phyloP scores from a whole-genome alignment of 2,888 invertebrate genomes.

The Oligia strigilis region DNA sequence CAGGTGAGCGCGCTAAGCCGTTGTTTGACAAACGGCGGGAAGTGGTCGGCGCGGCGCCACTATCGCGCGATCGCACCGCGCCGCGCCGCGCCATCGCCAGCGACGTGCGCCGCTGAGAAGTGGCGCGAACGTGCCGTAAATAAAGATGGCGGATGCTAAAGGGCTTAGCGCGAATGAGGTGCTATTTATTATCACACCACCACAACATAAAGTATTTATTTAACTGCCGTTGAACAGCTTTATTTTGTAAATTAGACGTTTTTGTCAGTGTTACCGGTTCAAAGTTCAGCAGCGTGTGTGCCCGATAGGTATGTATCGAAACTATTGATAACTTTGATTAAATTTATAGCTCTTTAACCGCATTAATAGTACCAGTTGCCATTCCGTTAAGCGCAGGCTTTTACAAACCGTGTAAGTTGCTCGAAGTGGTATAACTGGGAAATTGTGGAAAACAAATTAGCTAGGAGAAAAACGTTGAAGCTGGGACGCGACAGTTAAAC shows the following conservation, averaged over 20 bases:
- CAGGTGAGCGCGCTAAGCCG: constrained; percentile 82
- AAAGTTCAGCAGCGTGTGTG: constrained; percentile 13
- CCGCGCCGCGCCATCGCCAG: background rate
- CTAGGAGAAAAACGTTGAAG: constrained; percentile 74
- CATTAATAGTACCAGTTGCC: constrained; percentile 30
- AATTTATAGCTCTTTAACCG: constrained; percentile 23
- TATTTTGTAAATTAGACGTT: constrained; percentile 60
- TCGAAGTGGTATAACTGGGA: constrained; percentile 48
- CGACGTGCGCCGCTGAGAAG: constrained; percentile 73
- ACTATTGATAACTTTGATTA: constrained; percentile 18
- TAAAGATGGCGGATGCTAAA: constrained; percentile 82
- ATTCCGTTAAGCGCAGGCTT: constrained; percentile 35
- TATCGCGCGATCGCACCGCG: constrained; percentile 76
- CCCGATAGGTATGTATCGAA: background rate
- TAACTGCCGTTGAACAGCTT: constrained; percentile 60
- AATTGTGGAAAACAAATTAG: constrained; percentile 76
- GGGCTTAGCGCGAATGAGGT: constrained; percentile 74
- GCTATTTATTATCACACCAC: constrained; percentile 69
- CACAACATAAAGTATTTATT: constrained; percentile 67
- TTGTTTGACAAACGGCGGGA: constrained; percentile 86
- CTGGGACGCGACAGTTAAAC: constrained; percentile 77
- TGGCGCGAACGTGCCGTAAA: constrained; percentile 85
- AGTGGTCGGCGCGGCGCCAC: constrained; percentile 79
- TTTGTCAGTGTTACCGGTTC: constrained; percentile 27
- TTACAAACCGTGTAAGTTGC: constrained; percentile 33